Base-by-base conservation (phyloP, 2,113 vertebrate species). In the Recurvirostra avosetta region DNA sequence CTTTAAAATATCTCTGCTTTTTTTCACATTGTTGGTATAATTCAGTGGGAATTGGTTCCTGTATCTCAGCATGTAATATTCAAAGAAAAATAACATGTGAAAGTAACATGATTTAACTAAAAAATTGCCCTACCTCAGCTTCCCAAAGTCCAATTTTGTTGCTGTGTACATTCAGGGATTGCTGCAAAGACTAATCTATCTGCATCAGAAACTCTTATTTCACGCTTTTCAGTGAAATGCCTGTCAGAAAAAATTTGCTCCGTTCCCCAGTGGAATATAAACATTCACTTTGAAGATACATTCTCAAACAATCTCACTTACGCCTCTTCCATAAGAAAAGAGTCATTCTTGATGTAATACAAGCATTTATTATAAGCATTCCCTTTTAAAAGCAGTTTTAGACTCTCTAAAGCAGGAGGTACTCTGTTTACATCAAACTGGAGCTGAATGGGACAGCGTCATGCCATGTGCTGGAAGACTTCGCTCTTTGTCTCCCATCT, bases 161-260 rank as follows among this genome's bases (percentile, higher is more conserved):
- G 52, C 34, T 84, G 32, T 85, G 11, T 72, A 38, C 36, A 15
- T 23, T 65, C 70, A 92, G 18, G 0, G 2, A 67, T 40, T 86
- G 41, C 30, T 94, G 83, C 93, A 86, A 91, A 78, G 62, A 67
- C 40, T 52, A 32, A 72, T 81, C 80, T 81, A 15, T 65, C 88
- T 94, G 68, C 70, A 92, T 75, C 43, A 68, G 56, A 92, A 84
- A 53, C 40, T 84, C 73, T 18, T 75, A 68, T 89, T 95, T 96
- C 78, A 86, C 0, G 3, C 53, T 79, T 92, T 73, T 62, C 86
- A 77, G 52, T 67, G 23, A 88, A 84, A 88, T 40, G 38, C 7
- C 68, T 71, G 61, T 86, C 68, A 79, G 36, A 45, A 96, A 74
- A 76, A 58, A 43, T 3, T 47, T 79, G 5, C 36, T 85, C 38